phyloP scores from a whole-genome alignment of 1,140 invertebrate genomes.

The Microplitis mediator region DNA sequence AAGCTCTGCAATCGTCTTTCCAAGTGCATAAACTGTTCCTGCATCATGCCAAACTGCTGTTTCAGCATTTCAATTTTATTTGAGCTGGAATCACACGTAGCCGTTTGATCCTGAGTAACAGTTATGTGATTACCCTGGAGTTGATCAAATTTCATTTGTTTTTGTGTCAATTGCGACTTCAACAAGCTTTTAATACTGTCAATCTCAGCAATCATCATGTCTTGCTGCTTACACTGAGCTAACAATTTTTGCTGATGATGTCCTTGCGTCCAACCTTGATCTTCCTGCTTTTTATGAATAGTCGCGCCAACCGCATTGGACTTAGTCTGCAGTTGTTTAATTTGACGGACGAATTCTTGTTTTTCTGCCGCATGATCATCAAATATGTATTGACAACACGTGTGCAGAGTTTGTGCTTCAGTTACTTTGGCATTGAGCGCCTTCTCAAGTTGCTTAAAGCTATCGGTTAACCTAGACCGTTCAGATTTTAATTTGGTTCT shows the following conservation, averaged over 20 bases:
- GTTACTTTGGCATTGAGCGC: constrained; percentile 56
- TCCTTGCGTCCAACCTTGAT: constrained; percentile 62
- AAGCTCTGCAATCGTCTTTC: constrained; percentile 53
- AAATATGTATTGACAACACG: constrained; percentile 67
- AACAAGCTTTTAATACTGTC: constrained; percentile 60
- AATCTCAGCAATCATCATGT: constrained; percentile 60
- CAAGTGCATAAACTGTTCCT: constrained; percentile 54
- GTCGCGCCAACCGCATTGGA: constrained; percentile 66
- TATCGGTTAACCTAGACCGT: constrained; percentile 64
- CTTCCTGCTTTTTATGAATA: constrained; percentile 64
- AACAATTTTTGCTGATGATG: constrained; percentile 60
- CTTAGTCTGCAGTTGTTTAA: constrained; percentile 67
- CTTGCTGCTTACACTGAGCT: constrained; percentile 63
- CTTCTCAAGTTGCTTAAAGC: constrained; percentile 67
- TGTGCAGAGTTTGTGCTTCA: constrained; percentile 67
- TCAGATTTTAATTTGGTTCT: constrained; percentile 73
- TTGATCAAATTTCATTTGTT: constrained; percentile 64
- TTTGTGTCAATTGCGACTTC: constrained; percentile 59
- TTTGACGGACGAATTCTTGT: constrained; percentile 56
- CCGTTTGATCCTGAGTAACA: constrained; percentile 59
- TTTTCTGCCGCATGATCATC: constrained; percentile 67
- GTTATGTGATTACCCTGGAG: constrained; percentile 58
- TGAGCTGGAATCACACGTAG: constrained; percentile 57
- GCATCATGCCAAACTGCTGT: constrained; percentile 59
- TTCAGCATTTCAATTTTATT: constrained; percentile 58